Evolutionary conservation across 2,113 vertebrate species (phyloP).

Genomic region (Protobothrops flavoviridis): DNA sequence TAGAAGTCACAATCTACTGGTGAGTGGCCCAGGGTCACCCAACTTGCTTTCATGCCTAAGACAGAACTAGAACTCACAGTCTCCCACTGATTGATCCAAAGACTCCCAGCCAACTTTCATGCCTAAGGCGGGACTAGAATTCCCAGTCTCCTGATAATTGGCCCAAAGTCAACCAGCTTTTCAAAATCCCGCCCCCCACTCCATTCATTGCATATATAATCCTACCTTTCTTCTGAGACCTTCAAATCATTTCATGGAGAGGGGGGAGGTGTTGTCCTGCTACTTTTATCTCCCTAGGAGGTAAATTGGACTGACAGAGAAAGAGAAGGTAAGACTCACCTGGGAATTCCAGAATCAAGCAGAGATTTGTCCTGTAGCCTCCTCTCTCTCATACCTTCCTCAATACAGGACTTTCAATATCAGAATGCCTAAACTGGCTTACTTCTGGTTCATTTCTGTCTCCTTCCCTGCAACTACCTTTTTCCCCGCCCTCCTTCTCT

Average conservation of each 20-base stretch:
- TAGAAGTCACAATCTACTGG: not conserved
- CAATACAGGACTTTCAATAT: not conserved
- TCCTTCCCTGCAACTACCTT: not conserved
- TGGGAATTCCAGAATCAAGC: not conserved
- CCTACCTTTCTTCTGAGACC: no score
- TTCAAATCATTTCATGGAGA: not conserved
- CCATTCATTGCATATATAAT: not conserved
- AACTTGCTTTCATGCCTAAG: not conserved
- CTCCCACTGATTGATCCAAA: no score
- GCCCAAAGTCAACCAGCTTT: not conserved
- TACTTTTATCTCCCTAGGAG: not conserved
- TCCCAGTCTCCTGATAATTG: not conserved
- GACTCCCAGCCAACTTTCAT: not conserved
- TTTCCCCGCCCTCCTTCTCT: not conserved
- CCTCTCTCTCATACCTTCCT: not conserved
- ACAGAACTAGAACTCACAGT: no score
- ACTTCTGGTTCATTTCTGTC: not conserved
- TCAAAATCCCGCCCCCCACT: not conserved
- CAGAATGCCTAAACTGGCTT: not conserved
- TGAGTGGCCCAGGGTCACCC: fast-evolving
- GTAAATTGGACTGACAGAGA: not conserved
- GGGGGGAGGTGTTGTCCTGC: not conserved
- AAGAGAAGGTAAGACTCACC: not conserved
- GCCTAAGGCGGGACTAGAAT: not conserved
- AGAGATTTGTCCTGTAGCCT: no score